Percentiles rank a stretch among this genome's conserved stretches.
phyloP scores from a whole-genome alignment of 2,797 vertebrate species.

The Halcyon badia region DNA sequence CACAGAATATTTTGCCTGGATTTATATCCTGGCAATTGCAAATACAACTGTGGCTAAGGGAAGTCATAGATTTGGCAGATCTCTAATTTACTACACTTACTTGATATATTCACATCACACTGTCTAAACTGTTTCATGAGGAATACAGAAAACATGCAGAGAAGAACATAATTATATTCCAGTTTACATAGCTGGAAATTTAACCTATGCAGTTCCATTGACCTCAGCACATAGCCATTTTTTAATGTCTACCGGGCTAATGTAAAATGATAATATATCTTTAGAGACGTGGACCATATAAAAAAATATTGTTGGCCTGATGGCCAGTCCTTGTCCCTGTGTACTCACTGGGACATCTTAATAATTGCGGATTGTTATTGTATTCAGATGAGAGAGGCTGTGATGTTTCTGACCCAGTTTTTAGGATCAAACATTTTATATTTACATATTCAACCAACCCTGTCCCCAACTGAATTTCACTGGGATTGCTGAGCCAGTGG shows the following conservation, averaged over 20 bases:
- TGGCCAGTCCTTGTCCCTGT: neutral
- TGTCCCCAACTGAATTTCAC: neutral
- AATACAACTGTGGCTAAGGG: neutral
- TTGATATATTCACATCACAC: neutral
- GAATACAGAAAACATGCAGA: neutral
- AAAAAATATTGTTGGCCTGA: neutral
- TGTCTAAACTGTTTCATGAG: neutral
- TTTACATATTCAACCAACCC: neutral
- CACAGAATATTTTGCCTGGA: neutral
- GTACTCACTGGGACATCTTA: neutral
- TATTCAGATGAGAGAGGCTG: neutral
- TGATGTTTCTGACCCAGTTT: neutral
- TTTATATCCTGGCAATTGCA: neutral
- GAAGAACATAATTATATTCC: neutral
- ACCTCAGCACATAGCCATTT: fast-evolving
- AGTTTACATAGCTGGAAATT: neutral
- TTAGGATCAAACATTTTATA: neutral
- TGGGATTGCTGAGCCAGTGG: neutral
- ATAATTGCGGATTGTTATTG: neutral
- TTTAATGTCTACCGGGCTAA: neutral
- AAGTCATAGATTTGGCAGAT: neutral
- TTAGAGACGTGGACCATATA: neutral
- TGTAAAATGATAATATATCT: neutral
- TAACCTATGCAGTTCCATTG: neutral
- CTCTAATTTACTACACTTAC: neutral